Percentiles rank a stretch among this genome's conserved stretches.
These are phyloP conservation scores for Ophion obscuratus DNA, from an alignment of 2,888 invertebrate genomes.

Conservation along the genomic window DNA sequence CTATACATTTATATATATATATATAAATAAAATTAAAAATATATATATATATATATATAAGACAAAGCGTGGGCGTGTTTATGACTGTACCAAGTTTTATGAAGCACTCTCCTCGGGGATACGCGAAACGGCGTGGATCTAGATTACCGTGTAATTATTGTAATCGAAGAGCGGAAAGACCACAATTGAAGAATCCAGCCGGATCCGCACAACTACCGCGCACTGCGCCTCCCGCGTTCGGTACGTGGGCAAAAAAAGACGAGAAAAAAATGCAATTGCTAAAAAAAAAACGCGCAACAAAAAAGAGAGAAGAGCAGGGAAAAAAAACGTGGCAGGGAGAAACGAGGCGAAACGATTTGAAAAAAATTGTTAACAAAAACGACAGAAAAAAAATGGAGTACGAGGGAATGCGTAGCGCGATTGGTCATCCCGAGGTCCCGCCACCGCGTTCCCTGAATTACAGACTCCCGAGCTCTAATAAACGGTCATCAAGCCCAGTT, in stretches of 20 bases:
- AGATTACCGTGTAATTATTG: constrained; percentile 53
- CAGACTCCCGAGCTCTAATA: constrained; percentile 75
- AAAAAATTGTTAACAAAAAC: constrained; percentile 30
- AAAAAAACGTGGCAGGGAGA: constrained; percentile 8
- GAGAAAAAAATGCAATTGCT: not conserved
- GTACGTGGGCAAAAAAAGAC: not conserved
- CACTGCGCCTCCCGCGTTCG: constrained; percentile 4
- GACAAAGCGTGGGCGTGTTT: constrained; percentile 14
- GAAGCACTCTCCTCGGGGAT: constrained; percentile 42
- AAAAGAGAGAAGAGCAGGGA: not conserved
- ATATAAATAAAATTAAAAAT: too few relatives aligned
- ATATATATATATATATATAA: not conserved
- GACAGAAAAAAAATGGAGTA: constrained; percentile 4
- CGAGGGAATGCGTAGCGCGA: constrained; percentile 50
- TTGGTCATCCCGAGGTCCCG: constrained; percentile 26
- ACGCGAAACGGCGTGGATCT: constrained; percentile 31
- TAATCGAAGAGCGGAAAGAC: constrained; percentile 60
- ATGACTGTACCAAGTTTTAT: constrained; percentile 37
- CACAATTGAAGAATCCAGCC: constrained; percentile 36
- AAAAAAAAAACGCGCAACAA: constrained; percentile 18
- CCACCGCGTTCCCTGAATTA: constrained; percentile 68
- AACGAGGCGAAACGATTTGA: constrained; percentile 27
- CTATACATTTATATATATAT: too few relatives aligned
- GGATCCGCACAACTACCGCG: constrained; percentile 37
- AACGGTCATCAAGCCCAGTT: constrained; percentile 78